phyloP scores from a whole-genome alignment of 2,113 vertebrate genomes.

The Ammodytes marinus region DNA sequence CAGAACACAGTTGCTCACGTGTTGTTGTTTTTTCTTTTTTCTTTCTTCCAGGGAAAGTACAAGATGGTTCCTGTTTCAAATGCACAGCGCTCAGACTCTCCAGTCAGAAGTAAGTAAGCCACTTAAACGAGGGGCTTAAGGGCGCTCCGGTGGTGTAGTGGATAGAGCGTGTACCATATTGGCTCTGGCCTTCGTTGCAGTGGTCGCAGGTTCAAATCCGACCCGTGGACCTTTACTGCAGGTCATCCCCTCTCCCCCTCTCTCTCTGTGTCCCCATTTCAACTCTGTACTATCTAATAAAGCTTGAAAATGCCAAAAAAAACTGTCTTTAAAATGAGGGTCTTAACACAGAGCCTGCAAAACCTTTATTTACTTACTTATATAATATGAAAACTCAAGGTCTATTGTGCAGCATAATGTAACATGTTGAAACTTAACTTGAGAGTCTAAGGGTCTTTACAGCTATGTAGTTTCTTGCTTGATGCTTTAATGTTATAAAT shows the following conservation, averaged over 20 bases:
- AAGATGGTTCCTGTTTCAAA: conserved; percentile 85
- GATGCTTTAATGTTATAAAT: background rate
- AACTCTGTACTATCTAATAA: too few species aligned
- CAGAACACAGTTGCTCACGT: conserved; percentile 12
- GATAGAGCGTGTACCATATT: too few species aligned
- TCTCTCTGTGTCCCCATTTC: too few species aligned
- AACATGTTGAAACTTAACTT: background rate
- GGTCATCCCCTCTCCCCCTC: too few species aligned
- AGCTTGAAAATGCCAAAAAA: too few species aligned
- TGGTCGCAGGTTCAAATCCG: too few species aligned
- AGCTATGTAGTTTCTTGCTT: background rate
- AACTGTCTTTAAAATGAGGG: too few species aligned
- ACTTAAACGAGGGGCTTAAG: background rate
- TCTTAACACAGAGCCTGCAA: too few species aligned
- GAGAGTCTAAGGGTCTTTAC: background rate
- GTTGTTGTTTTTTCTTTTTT: background rate
- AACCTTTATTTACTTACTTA: too few species aligned
- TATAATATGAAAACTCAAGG: background rate
- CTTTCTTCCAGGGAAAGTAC: conserved; percentile 83
- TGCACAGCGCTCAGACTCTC: conserved; percentile 86
- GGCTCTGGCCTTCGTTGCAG: too few species aligned
- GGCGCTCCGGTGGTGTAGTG: too few species aligned
- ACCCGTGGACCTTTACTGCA: too few species aligned
- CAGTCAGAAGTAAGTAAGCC: conserved; percentile 90
- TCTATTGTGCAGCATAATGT: background rate